Evolutionary conservation across 2,888 invertebrate species (phyloP).

Genomic region (Heliconius hortense): DNA sequence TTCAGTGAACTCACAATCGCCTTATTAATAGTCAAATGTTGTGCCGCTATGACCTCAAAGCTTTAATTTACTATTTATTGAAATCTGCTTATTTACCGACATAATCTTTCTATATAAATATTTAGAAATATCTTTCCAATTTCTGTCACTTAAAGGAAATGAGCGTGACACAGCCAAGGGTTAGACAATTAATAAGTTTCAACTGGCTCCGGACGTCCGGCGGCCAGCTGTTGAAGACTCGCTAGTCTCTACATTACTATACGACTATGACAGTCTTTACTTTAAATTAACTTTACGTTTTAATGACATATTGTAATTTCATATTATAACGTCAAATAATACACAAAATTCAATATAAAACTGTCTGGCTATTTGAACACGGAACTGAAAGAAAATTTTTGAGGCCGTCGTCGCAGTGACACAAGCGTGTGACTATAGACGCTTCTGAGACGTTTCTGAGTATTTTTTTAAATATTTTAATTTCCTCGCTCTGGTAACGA

Average conservation of each 20-base stretch:
- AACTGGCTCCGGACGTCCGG: constrained; percentile 61
- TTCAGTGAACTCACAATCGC: too few relatives aligned
- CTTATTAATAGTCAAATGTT: too few relatives aligned
- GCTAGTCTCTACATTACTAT: constrained; percentile 12
- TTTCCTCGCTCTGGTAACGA: too few relatives aligned
- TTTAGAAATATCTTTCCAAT: neutral
- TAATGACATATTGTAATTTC: neutral
- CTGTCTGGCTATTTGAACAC: too few relatives aligned
- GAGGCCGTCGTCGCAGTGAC: too few relatives aligned
- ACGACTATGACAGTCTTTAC: neutral
- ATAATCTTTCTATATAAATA: neutral
- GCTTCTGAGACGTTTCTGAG: too few relatives aligned
- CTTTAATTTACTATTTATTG: too few relatives aligned
- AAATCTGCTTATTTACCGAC: too few relatives aligned
- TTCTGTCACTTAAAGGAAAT: constrained; percentile 23
- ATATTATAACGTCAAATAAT: neutral
- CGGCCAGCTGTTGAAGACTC: constrained; percentile 31
- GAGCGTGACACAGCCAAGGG: constrained; percentile 24
- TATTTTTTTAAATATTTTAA: too few relatives aligned
- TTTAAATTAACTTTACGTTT: neutral
- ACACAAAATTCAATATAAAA: neutral
- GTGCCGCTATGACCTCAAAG: too few relatives aligned
- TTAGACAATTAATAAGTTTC: constrained; percentile 75
- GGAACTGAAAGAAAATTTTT: too few relatives aligned
- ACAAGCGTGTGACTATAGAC: too few relatives aligned